phyloP scores from a whole-genome alignment of 53 echinoderm and acorn worm genomes.

The Glandiceps talaboti region DNA sequence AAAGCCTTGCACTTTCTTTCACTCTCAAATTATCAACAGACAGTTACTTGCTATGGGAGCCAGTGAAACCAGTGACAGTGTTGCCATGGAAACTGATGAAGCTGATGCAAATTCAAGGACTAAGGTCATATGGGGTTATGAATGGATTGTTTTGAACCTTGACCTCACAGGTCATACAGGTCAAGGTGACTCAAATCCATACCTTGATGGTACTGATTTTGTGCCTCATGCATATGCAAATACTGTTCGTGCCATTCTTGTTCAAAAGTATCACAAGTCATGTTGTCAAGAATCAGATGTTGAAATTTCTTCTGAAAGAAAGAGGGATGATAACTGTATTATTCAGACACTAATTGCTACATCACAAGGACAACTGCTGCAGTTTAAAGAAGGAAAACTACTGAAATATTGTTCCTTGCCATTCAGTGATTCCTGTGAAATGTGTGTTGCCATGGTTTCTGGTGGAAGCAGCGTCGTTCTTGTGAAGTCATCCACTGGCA shows the following conservation, averaged over 20 bases:
- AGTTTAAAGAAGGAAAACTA: slow-evolving; percentile 15
- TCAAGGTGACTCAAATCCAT: background rate
- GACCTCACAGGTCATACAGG: background rate
- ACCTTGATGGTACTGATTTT: background rate
- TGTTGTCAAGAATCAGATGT: background rate
- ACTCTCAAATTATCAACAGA: background rate
- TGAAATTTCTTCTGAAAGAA: too few relatives aligned
- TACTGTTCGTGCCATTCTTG: background rate
- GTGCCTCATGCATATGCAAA: slow-evolving; percentile 34
- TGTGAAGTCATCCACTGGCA: slow-evolving; percentile 11
- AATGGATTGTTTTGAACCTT: background rate
- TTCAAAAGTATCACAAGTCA: background rate
- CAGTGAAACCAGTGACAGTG: background rate
- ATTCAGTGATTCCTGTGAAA: slow-evolving; percentile 20
- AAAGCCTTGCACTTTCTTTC: background rate
- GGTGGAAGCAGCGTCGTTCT: slow-evolving; percentile 24
- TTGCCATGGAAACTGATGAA: background rate
- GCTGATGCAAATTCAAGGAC: background rate
- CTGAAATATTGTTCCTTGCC: slow-evolving; percentile 17
- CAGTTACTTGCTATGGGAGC: background rate
- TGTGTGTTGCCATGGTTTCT: slow-evolving; percentile 13
- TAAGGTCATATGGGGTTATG: background rate
- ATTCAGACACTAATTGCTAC: slow-evolving; percentile 21
- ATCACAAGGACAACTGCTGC: slow-evolving; percentile 18
- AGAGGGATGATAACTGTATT: too few relatives aligned